Evolutionary conservation across 2,888 invertebrate genomes (phyloP).

Genomic region (Leucophora obtusa): DNA sequence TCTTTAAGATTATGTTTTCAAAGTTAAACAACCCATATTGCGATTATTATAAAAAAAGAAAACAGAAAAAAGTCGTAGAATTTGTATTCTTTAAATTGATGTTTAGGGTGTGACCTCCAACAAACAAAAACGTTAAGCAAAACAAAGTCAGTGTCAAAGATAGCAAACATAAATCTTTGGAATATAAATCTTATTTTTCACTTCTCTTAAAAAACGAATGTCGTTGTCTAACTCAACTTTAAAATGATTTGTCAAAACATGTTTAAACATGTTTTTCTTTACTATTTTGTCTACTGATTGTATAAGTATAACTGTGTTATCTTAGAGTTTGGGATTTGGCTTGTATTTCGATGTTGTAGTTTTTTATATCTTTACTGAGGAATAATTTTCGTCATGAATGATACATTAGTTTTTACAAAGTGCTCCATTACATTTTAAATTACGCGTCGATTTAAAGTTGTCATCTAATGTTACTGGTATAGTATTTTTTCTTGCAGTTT

Average conservation of each 20-base stretch:
- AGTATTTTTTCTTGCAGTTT: not conserved
- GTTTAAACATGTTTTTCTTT: constrained; percentile 9
- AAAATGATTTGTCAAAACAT: constrained; percentile 27
- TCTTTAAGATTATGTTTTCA: constrained; percentile 25
- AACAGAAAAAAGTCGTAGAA: not conserved
- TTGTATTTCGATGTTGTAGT: constrained; percentile 15
- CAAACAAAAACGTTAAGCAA: constrained; percentile 6
- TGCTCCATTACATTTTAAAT: constrained; percentile 57
- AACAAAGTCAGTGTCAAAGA: constrained; percentile 50
- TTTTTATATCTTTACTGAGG: not conserved
- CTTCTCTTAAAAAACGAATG: not conserved
- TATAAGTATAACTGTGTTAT: not conserved
- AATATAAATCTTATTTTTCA: constrained; percentile 13
- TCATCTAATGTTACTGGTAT: not conserved
- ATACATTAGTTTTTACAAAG: constrained; percentile 45
- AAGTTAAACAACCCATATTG: constrained; percentile 51
- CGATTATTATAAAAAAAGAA: constrained; percentile 29
- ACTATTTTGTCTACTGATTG: not conserved
- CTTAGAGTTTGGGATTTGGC: not conserved
- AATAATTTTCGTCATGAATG: constrained; percentile 6
- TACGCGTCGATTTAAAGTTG: constrained; percentile 38
- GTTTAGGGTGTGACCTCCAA: constrained; percentile 49
- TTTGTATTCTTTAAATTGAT: constrained; percentile 31
- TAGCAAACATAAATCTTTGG: constrained; percentile 47
- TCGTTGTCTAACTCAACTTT: constrained; percentile 11